phyloP scores from a whole-genome alignment of 23 tunicate genomes.

The Pegea sp. region DNA sequence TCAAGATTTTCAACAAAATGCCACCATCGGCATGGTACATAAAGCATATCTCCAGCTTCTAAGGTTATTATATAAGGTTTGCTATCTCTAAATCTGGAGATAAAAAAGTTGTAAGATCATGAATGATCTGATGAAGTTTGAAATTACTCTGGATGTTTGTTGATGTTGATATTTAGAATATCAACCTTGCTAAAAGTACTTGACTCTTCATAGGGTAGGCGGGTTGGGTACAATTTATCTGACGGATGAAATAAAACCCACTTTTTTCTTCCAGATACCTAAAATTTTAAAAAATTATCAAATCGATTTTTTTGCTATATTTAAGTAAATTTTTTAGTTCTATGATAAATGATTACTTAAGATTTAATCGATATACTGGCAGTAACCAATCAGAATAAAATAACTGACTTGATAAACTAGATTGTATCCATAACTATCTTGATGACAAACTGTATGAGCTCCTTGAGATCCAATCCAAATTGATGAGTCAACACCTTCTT shows the following conservation, averaged over 20 bases:
- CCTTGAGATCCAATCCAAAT: constrained; percentile 70
- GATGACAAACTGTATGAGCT: constrained; percentile 76
- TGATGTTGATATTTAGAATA: constrained; percentile 18
- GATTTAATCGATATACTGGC: no score
- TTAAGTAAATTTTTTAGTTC: no score
- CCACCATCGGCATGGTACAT: constrained; percentile 83
- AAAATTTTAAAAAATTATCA: not conserved
- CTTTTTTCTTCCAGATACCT: constrained; percentile 61
- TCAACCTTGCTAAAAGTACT: constrained; percentile 72
- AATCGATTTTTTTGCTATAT: not conserved
- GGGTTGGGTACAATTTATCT: constrained; percentile 58
- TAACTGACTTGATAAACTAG: constrained; percentile 46
- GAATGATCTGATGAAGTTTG: not conserved
- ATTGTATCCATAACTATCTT: constrained; percentile 78
- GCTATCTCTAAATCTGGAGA: constrained; percentile 3
- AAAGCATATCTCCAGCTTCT: constrained; percentile 58
- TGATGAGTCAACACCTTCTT: constrained; percentile 54
- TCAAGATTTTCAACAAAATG: constrained; percentile 83
- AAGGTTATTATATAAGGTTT: constrained; percentile 25
- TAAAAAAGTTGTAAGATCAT: not conserved
- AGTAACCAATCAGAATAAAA: no score
- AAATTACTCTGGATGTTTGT: constrained; percentile 6
- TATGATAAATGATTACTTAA: no score
- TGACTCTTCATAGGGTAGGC: constrained; percentile 87
- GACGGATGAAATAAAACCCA: constrained; percentile 69